Conservation (phyloP, 2,888 invertebrate genomes). For the Scelioninae gen. 1 region DNA sequence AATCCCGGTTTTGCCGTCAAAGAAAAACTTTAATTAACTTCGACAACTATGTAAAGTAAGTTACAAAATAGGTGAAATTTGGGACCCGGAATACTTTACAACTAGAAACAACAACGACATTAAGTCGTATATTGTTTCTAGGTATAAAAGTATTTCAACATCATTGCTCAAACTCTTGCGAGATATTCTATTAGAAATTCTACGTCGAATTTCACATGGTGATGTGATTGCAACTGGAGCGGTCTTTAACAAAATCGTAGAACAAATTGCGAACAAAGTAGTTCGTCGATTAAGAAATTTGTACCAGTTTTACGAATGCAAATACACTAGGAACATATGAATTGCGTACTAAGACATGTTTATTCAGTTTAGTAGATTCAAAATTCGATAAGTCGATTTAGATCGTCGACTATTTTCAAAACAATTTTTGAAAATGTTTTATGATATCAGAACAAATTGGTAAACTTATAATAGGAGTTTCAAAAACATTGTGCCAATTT, state of each 20-base stretch:
- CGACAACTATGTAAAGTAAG: constrained; percentile 55
- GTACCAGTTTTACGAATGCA: constrained; percentile 10
- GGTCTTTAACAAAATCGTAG: constrained; percentile 39
- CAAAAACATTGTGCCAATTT: too few relatives aligned
- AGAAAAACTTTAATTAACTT: constrained; percentile 41
- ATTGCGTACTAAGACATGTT: too few relatives aligned
- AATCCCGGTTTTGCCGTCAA: constrained; percentile 16
- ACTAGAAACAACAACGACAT: constrained; percentile 43
- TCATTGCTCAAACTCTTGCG: constrained; percentile 68
- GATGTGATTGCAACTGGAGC: constrained; percentile 38
- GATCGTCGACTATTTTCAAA: constrained; percentile 25
- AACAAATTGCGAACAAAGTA: constrained; percentile 37
- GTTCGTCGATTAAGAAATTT: constrained; percentile 44
- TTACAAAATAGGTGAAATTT: constrained; percentile 57
- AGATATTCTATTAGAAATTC: constrained; percentile 60
- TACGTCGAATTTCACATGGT: constrained; percentile 42
- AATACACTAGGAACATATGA: too few relatives aligned
- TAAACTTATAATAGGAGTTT: too few relatives aligned
- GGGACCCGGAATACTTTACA: constrained; percentile 63
- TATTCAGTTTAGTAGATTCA: too few relatives aligned
- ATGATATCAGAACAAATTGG: too few relatives aligned
- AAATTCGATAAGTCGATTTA: too few relatives aligned
- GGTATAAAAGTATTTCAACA: constrained; percentile 51
- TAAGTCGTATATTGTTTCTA: constrained; percentile 38
- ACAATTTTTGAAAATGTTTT: constrained; percentile 42